Percentiles rank a stretch among this genome's conserved stretches.
These are phyloP conservation scores for Uropetala carovei DNA, from an alignment of 2,888 invertebrate species.

Conservation along the genomic window DNA sequence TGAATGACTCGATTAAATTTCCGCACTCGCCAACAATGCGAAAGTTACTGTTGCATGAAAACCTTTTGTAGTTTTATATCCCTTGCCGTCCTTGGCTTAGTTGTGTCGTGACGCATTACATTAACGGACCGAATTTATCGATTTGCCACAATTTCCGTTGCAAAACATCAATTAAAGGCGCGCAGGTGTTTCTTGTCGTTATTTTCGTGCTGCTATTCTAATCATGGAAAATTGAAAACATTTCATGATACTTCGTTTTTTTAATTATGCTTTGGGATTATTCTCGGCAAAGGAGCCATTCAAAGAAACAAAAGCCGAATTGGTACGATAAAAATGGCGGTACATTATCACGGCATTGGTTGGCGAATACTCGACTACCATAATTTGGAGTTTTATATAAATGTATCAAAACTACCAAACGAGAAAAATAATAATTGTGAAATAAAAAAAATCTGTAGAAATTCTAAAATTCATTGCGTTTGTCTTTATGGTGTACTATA, in stretches of 20 bases:
- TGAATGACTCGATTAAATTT: not conserved
- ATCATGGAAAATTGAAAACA: not conserved
- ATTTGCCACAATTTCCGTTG: constrained; percentile 3
- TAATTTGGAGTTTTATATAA: too few relatives aligned
- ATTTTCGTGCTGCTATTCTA: not conserved
- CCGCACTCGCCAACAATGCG: not conserved
- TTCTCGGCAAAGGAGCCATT: not conserved
- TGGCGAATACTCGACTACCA: too few relatives aligned
- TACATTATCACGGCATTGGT: too few relatives aligned
- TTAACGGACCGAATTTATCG: constrained; percentile 14
- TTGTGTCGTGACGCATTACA: constrained; percentile 22
- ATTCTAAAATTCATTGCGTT: too few relatives aligned
- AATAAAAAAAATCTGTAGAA: too few relatives aligned
- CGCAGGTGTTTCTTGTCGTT: not conserved
- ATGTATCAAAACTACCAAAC: too few relatives aligned
- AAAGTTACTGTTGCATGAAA: constrained; percentile 24
- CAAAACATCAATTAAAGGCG: not conserved
- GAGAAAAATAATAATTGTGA: too few relatives aligned
- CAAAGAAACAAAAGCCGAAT: too few relatives aligned
- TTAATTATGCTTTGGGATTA: not conserved
- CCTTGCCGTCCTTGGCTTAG: not conserved
- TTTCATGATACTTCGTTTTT: not conserved
- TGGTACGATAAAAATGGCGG: too few relatives aligned
- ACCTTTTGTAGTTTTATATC: constrained; percentile 13
- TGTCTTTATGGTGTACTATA: too few relatives aligned